phyloP scores from a whole-genome alignment of 2,113 vertebrate species.

The Gymnogyps californianus region DNA sequence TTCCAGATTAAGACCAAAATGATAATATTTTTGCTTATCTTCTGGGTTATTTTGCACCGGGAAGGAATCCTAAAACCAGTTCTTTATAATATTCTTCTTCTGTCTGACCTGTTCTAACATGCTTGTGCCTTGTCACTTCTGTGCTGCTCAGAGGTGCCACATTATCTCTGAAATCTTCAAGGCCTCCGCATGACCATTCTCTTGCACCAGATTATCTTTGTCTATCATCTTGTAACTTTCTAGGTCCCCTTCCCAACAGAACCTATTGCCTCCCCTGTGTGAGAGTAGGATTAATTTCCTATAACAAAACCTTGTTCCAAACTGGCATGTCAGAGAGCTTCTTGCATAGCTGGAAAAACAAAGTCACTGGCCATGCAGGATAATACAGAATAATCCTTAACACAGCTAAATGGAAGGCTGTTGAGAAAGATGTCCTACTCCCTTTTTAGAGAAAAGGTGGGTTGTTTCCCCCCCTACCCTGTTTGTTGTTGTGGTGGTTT shows the following conservation, averaged over 20 bases:
- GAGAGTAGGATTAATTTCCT: background rate
- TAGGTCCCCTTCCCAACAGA: background rate
- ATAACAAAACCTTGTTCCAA: background rate
- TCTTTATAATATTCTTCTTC: background rate
- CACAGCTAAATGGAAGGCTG: background rate
- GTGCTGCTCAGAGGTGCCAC: background rate
- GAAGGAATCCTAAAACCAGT: background rate
- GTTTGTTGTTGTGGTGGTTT: background rate
- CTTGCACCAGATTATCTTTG: background rate
- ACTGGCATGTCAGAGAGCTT: background rate
- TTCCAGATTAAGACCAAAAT: background rate
- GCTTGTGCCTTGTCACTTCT: background rate
- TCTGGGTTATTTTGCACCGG: background rate
- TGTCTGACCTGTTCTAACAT: background rate
- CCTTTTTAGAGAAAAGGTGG: background rate
- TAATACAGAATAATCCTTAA: background rate
- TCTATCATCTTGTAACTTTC: background rate
- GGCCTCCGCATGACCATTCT: background rate
- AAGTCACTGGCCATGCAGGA: background rate
- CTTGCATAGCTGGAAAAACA: background rate
- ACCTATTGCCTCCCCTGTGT: background rate
- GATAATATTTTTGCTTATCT: background rate
- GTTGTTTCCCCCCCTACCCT: accelerated
- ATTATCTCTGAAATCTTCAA: background rate
- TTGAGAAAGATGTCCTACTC: background rate